These are phyloP conservation scores for Mesoligia furuncula DNA, from an alignment of 2,888 invertebrate genomes.

Conservation along the genomic window DNA sequence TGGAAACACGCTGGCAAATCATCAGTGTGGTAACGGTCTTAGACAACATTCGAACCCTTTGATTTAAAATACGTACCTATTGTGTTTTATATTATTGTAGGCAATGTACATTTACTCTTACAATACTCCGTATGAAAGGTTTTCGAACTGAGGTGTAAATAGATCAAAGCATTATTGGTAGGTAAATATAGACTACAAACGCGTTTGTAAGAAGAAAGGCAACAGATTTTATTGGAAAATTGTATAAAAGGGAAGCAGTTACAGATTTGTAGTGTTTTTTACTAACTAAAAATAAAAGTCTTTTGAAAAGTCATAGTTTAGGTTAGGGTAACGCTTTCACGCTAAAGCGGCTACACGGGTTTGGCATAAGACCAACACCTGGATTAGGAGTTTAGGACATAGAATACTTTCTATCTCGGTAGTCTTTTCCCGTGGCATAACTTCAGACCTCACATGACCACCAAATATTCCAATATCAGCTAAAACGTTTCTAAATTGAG, in stretches of 20 bases:
- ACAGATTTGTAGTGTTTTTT: neutral
- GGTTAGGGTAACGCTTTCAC: no score
- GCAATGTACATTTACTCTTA: neutral
- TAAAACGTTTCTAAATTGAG: no score
- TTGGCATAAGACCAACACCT: no score
- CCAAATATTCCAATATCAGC: no score
- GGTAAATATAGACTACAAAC: constrained; percentile 15
- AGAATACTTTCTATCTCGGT: no score
- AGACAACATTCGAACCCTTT: neutral
- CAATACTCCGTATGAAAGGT: no score
- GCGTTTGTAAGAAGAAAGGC: constrained; percentile 11
- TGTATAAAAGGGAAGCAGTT: neutral
- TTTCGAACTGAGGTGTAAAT: constrained; percentile 2
- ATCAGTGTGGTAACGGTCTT: neutral
- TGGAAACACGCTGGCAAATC: neutral
- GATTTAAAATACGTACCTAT: neutral
- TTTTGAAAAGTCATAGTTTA: neutral
- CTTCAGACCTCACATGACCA: no score
- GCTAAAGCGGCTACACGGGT: no score
- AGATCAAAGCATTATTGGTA: constrained; percentile 35
- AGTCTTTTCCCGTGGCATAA: no score
- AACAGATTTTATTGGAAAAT: constrained; percentile 36
- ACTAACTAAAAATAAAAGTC: neutral
- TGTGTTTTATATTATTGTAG: neutral
- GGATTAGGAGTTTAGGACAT: no score